Base-by-base conservation (phyloP, 2,888 invertebrate species). In the Digitonthophagus gazella region DNA sequence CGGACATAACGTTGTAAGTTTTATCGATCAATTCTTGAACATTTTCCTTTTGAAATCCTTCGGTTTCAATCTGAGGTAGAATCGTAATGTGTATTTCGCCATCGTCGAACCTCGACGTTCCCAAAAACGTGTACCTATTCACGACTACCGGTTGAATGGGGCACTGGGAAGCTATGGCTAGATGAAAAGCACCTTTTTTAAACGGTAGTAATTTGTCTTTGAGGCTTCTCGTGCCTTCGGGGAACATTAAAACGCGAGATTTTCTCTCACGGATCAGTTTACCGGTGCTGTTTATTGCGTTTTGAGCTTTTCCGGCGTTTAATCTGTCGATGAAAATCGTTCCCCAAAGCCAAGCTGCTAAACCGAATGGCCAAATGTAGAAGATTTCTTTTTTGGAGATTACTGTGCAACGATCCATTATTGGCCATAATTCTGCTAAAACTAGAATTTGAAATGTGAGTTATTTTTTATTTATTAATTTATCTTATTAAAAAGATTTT, bases 101-200 rank as follows among this genome's bases (percentile, higher is more conserved):
- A 80, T 87, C 85, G 70, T 88, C 88, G 79, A 93, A 93, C 72
- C 85, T 74, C 20, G 76, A 71, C 28, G 78, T 76, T 19, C 79
- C 90, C 67, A 93, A 82, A 80, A 91, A 92, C 74, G 90, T 88
- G 82, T 96, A 97, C 78, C 91, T 88, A 4, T 95, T 95, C 69
- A 95, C 90, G 18, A 96, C 93, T 0, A 97, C 90, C 0, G 97
- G 97, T 78, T 96, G 92, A 71, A 97, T 91, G 2, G 96, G 94
- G 70, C 93, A 90, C 78, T 89, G 89, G 3, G 93, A 91, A 73
- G 90, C 89, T 72, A 96, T 85, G 0, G 98, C 97, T 72, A 97
- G 90, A 83, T 97, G 95, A 84, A 98, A 98, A 2, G 96, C 96
- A 5, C 97, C 97, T 81, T 97, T 98, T 80, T 98, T 96, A 83